These are phyloP conservation scores for Emys orbicularis DNA, from an alignment of 2,797 vertebrate species.

Conservation along the genomic window DNA sequence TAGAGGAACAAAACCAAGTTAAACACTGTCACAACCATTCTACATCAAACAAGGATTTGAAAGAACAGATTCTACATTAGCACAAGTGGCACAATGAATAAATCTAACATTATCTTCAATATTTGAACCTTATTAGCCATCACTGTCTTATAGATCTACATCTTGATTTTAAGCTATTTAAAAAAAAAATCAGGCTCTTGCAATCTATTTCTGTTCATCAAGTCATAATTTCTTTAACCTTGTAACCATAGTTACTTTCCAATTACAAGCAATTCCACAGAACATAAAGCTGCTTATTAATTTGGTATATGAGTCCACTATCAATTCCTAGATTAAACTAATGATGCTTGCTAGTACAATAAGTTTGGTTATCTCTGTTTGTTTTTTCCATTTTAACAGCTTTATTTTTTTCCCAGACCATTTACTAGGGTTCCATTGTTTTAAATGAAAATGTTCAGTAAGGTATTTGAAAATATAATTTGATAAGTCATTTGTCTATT, in stretches of 20 bases:
- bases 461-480: background rate
- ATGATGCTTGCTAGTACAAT: slow-evolving; percentile 7
- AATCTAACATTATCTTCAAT: background rate
- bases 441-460: background rate
- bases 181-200: background rate
- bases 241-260: slow-evolving; percentile 49
- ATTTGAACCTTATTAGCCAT: background rate
- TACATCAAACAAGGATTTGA: background rate
- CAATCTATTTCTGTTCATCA: slow-evolving; percentile 23
- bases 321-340: background rate
- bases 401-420: background rate
- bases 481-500: slow-evolving; percentile 12
- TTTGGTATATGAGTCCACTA: background rate
- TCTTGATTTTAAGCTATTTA: slow-evolving; percentile 17
- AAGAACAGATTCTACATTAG: background rate
- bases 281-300: slow-evolving; percentile 25
- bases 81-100: background rate
- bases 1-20: accelerated
- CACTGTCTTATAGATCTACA: background rate
- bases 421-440: background rate
- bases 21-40: background rate
- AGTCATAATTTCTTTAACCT: slow-evolving; percentile 23
- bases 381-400: background rate
- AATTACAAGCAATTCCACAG: slow-evolving; percentile 31
- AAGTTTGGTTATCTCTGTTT: background rate